A percentile compares a stretch with the other conserved stretches of the same genome.
These are phyloP conservation scores for Cossypha heuglini DNA, from an alignment of 2,797 vertebrate species.

Conservation along the genomic window DNA sequence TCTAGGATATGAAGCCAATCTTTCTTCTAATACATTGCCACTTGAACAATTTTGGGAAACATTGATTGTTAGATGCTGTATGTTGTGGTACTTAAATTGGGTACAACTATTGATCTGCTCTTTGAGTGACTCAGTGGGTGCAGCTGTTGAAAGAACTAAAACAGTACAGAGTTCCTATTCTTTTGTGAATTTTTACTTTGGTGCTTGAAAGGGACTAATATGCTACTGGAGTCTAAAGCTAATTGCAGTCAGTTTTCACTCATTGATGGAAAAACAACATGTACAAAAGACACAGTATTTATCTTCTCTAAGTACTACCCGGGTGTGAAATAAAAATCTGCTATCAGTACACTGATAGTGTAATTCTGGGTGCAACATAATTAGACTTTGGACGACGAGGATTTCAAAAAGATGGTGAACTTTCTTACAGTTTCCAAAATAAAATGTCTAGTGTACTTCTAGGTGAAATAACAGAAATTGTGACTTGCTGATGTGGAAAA, in stretches of 20 bases:
- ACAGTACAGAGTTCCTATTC: background rate
- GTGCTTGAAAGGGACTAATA: background rate
- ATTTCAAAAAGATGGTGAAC: background rate
- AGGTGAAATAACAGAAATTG: background rate
- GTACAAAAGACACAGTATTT: background rate
- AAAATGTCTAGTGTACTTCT: background rate
- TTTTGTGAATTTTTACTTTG: background rate
- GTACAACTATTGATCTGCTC: background rate
- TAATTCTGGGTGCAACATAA: background rate
- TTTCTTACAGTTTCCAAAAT: background rate
- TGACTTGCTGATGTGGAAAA: background rate
- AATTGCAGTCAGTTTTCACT: background rate
- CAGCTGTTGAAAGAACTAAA: background rate
- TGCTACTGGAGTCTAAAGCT: background rate
- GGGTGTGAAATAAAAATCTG: background rate
- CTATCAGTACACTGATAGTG: background rate
- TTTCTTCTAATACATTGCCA: background rate
- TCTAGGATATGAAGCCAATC: background rate
- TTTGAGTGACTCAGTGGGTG: background rate
- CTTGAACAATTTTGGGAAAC: background rate
- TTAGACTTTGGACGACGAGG: background rate
- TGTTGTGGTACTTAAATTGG: background rate
- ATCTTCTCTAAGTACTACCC: background rate
- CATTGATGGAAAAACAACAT: background rate
- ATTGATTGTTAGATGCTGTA: background rate